Evolutionary conservation across 2,113 vertebrate species (phyloP).

Genomic region (Gadus chalcogrammus): DNA sequence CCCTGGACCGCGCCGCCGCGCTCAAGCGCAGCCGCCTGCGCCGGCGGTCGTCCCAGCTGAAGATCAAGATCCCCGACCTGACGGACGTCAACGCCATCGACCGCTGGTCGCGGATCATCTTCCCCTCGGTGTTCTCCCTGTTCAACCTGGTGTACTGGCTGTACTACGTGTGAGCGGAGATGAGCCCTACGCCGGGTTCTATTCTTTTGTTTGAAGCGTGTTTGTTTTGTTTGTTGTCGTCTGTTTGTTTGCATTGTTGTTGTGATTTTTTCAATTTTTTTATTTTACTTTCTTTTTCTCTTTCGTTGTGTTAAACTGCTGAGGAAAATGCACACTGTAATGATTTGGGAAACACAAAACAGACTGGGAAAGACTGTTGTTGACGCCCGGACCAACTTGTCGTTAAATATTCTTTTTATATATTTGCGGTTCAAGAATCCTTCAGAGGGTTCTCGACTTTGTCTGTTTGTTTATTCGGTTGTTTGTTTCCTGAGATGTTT

Average conservation of each 20-base stretch:
- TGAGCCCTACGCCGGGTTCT: not conserved
- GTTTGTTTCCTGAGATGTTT: conserved; percentile 61
- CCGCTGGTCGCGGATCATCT: conserved; percentile 95
- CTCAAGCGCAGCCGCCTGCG: conserved; percentile 86
- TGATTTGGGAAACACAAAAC: too few relatives aligned
- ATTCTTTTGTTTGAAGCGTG: conserved; percentile 8
- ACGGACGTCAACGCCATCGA: conserved; percentile 96
- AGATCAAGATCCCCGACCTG: conserved; percentile 94
- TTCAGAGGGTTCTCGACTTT: conserved; percentile 3
- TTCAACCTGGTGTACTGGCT: conserved; percentile 98
- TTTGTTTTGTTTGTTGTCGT: conserved; percentile 28
- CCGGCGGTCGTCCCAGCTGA: conserved; percentile 89
- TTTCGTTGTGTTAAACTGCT: conserved; percentile 42
- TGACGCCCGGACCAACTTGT: conserved; percentile 53
- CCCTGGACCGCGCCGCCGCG: conserved; percentile 80
- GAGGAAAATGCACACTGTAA: conserved; percentile 8
- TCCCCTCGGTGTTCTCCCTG: conserved; percentile 92
- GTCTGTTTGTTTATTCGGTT: not conserved
- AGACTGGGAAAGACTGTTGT: too few relatives aligned
- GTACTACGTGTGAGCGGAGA: conserved; percentile 80
- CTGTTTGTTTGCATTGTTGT: conserved; percentile 27
- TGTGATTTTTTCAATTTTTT: not conserved
- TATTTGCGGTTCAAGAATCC: conserved; percentile 51
- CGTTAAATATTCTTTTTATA: conserved; percentile 57
- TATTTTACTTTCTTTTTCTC: conserved; percentile 47